These are phyloP conservation scores for Euwallacea similis DNA, from an alignment of 1,140 invertebrate species.

Conservation along the genomic window DNA sequence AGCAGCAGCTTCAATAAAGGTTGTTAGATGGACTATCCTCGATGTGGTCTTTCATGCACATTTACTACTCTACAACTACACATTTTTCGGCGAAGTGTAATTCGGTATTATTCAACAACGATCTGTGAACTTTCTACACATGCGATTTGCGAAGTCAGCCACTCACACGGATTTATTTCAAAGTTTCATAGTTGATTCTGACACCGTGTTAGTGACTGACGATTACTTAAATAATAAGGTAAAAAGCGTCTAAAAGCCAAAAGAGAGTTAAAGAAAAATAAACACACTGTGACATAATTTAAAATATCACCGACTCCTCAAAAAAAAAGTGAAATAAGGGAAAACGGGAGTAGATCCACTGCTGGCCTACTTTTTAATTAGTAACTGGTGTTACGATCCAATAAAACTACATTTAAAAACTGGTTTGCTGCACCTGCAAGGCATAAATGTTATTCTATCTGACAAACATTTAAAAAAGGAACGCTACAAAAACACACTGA, in stretches of 20 bases:
- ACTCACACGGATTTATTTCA: conserved; percentile 2
- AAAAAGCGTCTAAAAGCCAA: conserved; percentile 26
- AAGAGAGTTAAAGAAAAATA: conserved; percentile 33
- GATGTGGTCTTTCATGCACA: conserved; percentile 45
- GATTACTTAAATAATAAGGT: not conserved
- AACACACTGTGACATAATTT: conserved; percentile 35
- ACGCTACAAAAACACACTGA: conserved; percentile 51
- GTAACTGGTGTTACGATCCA: conserved; percentile 35
- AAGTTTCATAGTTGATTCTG: not conserved
- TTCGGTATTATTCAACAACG: not conserved
- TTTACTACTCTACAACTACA: conserved; percentile 36
- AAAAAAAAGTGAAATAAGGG: conserved; percentile 43
- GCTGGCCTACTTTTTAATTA: conserved; percentile 39
- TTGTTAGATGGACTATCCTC: conserved; percentile 33
- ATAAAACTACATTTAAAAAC: conserved; percentile 31
- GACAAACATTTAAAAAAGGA: conserved; percentile 44
- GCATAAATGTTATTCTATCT: conserved; percentile 41
- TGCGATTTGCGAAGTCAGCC: conserved; percentile 7
- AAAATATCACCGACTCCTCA: conserved; percentile 52
- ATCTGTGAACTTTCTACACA: conserved; percentile 6
- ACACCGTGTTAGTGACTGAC: not conserved
- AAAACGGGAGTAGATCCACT: conserved; percentile 48
- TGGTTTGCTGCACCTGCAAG: conserved; percentile 41
- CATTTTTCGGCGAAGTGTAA: conserved; percentile 7
- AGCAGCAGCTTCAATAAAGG: conserved; percentile 28